phyloP scores from a whole-genome alignment of 2,888 invertebrate species.

The Galerucella nymphaeae region DNA sequence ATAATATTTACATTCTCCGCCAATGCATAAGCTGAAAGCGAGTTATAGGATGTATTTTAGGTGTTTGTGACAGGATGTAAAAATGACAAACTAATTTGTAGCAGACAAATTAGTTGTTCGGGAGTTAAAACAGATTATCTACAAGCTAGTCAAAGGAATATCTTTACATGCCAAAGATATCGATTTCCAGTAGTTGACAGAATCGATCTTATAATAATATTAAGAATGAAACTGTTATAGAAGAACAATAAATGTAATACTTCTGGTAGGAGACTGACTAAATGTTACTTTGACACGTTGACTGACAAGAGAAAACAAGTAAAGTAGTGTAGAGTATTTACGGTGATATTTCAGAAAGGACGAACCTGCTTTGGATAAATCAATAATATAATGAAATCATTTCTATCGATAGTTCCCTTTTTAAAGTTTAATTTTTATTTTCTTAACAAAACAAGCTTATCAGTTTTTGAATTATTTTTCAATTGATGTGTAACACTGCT shows the following conservation, averaged over 20 bases:
- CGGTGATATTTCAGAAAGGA: no score
- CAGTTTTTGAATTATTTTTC: background rate
- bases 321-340: no score
- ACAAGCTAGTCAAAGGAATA: conserved; percentile 17
- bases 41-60: conserved; percentile 26
- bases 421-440: no score
- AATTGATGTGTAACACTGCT: background rate
- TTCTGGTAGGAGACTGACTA: no score
- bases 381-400: no score
- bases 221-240: no score
- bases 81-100: conserved; percentile 54
- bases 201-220: no score
- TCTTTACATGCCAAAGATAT: conserved; percentile 12
- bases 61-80: conserved; percentile 51
- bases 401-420: no score
- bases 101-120: conserved; percentile 55
- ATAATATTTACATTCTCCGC: conserved; percentile 5
- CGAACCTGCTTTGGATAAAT: no score
- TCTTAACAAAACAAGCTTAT: conserved; percentile 8
- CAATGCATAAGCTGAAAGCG: conserved; percentile 22
- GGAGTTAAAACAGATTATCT: conserved; percentile 53
- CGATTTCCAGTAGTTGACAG: background rate
- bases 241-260: no score
- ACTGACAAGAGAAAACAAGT: no score
- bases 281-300: no score